phyloP scores from a whole-genome alignment of 2,113 vertebrate species.

The Leptodactylus fuscus region DNA sequence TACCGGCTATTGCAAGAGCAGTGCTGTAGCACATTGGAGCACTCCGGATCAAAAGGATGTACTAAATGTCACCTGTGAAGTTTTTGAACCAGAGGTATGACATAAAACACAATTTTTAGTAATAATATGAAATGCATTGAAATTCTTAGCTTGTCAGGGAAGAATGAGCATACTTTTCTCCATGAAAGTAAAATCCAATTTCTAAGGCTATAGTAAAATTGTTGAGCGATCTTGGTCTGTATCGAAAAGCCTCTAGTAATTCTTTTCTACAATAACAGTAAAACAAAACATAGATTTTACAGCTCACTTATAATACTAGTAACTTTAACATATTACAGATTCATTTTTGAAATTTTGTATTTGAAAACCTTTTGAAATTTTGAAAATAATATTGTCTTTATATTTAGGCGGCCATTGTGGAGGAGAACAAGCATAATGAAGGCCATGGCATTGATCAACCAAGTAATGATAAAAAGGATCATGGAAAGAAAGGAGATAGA shows the following conservation, averaged over 20 bases:
- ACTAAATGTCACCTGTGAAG: neutral
- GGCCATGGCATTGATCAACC: conserved; percentile 14
- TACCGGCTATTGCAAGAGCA: conserved; percentile 44
- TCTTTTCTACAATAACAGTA: too few species aligned
- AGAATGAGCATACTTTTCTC: neutral
- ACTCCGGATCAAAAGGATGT: conserved; percentile 29
- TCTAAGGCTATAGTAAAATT: too few species aligned
- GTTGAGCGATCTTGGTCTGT: too few species aligned
- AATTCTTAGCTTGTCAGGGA: neutral
- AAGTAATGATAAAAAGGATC: conserved; percentile 9
- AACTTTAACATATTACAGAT: too few species aligned
- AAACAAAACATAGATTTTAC: too few species aligned
- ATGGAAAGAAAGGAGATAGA: conserved; percentile 26
- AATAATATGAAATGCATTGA: too few species aligned
- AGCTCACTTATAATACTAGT: too few species aligned
- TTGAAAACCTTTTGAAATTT: too few species aligned
- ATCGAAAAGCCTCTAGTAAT: too few species aligned
- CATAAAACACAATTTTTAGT: neutral
- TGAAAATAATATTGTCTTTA: neutral
- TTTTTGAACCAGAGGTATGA: conserved; percentile 55
- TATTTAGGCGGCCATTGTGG: conserved; percentile 26
- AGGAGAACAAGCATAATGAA: conserved; percentile 10
- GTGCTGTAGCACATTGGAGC: conserved; percentile 25
- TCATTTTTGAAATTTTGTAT: too few species aligned
- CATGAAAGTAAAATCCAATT: too few species aligned